phyloP scores from a whole-genome alignment of 1,140 invertebrate genomes.

The Oncopodura yosiiana region DNA sequence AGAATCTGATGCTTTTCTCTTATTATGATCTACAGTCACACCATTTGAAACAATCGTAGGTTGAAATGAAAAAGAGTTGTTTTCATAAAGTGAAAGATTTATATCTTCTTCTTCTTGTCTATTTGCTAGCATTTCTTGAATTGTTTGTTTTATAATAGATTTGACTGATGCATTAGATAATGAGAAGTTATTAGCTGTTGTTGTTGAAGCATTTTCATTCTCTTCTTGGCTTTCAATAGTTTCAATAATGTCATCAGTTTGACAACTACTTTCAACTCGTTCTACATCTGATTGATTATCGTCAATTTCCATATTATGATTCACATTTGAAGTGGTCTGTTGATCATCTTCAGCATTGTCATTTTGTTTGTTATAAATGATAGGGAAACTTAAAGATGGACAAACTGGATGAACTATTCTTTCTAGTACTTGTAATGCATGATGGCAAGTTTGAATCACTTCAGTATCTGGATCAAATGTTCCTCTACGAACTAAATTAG shows the following conservation, averaged over 20 bases:
- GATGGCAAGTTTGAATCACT: conserved; percentile 1
- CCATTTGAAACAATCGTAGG: background rate
- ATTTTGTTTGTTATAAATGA: background rate
- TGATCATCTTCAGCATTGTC: no score
- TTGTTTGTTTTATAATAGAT: background rate
- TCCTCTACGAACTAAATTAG: conserved; percentile 6
- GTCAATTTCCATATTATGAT: no score
- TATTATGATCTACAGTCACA: conserved; percentile 2
- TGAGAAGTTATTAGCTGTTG: background rate
- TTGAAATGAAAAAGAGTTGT: no score
- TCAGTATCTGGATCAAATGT: background rate
- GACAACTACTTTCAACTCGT: no score
- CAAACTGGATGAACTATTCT: conserved; percentile 21
- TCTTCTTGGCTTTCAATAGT: background rate
- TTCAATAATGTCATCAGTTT: background rate
- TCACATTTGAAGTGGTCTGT: no score
- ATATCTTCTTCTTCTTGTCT: conserved; percentile 6
- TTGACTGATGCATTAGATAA: background rate
- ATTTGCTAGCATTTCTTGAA: background rate
- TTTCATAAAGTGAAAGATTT: background rate
- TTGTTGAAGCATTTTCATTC: conserved; percentile 1
- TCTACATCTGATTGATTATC: no score
- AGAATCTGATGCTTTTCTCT: background rate
- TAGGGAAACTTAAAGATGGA: background rate
- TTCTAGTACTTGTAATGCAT: conserved; percentile 10